Evolutionary conservation across 2,888 invertebrate genomes (phyloP).

Genomic region (Drosophila yooni): DNA sequence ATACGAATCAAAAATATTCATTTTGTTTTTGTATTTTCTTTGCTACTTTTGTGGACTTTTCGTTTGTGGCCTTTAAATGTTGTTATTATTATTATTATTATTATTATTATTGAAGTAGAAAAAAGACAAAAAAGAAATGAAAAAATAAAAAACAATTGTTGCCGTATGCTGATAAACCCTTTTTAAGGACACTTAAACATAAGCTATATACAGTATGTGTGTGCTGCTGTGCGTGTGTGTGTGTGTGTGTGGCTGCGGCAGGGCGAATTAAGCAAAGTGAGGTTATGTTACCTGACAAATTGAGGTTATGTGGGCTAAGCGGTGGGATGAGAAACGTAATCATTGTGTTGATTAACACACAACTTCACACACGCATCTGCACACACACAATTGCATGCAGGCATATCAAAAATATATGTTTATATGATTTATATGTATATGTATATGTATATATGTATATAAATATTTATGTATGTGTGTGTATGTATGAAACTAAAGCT

Average conservation of each 20-base stretch:
- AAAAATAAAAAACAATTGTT: constrained; percentile 1
- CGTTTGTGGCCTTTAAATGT: background rate
- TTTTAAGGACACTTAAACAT: constrained; percentile 83
- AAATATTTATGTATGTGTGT: constrained; percentile 32
- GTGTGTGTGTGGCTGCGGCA: constrained; percentile 1
- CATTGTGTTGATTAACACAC: constrained; percentile 1
- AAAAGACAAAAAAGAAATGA: constrained; percentile 4
- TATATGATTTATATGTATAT: constrained; percentile 33
- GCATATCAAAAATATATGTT: constrained; percentile 71
- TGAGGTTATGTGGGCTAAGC: constrained; percentile 49
- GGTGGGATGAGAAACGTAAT: constrained; percentile 18
- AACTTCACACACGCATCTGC: constrained; percentile 18
- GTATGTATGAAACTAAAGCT: constrained; percentile 21
- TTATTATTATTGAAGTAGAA: constrained; percentile 24
- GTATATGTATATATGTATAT: constrained; percentile 34
- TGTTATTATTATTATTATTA: constrained; percentile 4
- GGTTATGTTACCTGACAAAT: constrained; percentile 23
- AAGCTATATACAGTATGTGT: constrained; percentile 55
- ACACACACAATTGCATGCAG: constrained; percentile 45
- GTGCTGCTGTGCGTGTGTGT: background rate
- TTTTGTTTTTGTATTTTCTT: constrained; percentile 14
- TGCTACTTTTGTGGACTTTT: constrained; percentile 7
- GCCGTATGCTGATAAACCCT: constrained; percentile 54
- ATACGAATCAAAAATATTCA: constrained; percentile 48
- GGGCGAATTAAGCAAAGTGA: constrained; percentile 7